phyloP scores from a whole-genome alignment of 2,113 vertebrate genomes.

The Danio rerio region DNA sequence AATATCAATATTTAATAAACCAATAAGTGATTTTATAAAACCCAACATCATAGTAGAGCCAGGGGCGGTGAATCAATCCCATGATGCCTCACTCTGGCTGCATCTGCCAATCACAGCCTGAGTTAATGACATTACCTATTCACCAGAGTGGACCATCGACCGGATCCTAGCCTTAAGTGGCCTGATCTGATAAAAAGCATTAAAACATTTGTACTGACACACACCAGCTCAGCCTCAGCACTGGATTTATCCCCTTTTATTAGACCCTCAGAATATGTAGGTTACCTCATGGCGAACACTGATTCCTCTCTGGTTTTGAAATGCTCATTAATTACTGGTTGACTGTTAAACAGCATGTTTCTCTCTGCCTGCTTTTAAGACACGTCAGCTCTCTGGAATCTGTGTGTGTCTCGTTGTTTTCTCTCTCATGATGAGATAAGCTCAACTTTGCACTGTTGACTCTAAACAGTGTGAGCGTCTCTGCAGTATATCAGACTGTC shows the following conservation, averaged over 20 bases:
- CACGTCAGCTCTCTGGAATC: constrained; percentile 57
- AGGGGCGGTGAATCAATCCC: constrained; percentile 70
- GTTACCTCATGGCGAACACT: background rate
- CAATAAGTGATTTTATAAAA: constrained; percentile 71
- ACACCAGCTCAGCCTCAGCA: constrained; percentile 53
- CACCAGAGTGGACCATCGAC: constrained; percentile 74
- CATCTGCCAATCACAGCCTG: constrained; percentile 67
- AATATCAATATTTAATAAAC: constrained; percentile 84
- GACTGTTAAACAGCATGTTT: background rate
- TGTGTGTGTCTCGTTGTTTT: constrained; percentile 44
- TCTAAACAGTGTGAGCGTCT: constrained; percentile 37
- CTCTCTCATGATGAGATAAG: constrained; percentile 47
- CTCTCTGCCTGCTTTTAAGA: constrained; percentile 28
- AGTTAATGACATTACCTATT: constrained; percentile 77
- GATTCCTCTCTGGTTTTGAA: background rate
- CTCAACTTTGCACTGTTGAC: constrained; percentile 7
- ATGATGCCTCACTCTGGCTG: constrained; percentile 59
- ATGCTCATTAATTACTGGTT: background rate
- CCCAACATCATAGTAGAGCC: constrained; percentile 60
- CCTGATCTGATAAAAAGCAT: constrained; percentile 78
- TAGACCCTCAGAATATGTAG: background rate
- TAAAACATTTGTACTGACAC: constrained; percentile 80
- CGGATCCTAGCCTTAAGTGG: constrained; percentile 70
- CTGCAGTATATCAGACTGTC: constrained; percentile 40
- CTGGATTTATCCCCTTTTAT: background rate